These are phyloP conservation scores for Neosilurus hyrtlii DNA, from an alignment of 2,797 vertebrate species.

Conservation along the genomic window DNA sequence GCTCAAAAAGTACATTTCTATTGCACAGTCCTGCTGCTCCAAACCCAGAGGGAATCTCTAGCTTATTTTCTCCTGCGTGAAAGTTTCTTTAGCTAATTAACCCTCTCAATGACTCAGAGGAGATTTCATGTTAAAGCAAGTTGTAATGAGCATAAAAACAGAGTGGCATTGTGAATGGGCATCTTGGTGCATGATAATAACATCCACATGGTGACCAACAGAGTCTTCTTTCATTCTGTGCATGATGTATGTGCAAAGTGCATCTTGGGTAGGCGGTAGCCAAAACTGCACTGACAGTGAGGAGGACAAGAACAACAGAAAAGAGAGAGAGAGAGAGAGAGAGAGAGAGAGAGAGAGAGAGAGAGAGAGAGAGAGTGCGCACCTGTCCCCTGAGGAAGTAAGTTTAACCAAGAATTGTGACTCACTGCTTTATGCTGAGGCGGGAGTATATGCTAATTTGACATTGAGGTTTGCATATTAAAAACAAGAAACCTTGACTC, in stretches of 20 bases:
- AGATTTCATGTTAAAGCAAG: not conserved
- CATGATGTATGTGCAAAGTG: not conserved
- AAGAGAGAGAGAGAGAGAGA: conserved; percentile 5
- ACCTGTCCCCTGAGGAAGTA: conserved; percentile 30
- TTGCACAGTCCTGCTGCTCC: conserved; percentile 7
- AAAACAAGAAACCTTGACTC: conserved; percentile 22
- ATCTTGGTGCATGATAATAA: not conserved
- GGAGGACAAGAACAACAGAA: not conserved
- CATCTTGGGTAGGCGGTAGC: conserved; percentile 20
- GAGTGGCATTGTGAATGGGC: not conserved
- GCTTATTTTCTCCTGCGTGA: not conserved
- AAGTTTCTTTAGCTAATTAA: not conserved
- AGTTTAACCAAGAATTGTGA: conserved; percentile 39
- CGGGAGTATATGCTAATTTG: conserved; percentile 29
- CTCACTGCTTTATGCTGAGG: conserved; percentile 17
- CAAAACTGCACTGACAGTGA: conserved; percentile 25
- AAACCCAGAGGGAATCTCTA: not conserved
- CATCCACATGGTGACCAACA: not conserved
- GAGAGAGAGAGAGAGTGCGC: conserved; percentile 7
- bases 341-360: not conserved
- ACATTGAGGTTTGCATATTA: conserved; percentile 39
- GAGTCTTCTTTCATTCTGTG: not conserved
- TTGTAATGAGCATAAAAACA: not conserved
- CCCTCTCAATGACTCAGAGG: not conserved
- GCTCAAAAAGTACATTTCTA: not conserved